Conservation (phyloP, 35 echinoderm and acorn worm species). For the Ophioderma brevispina region DNA sequence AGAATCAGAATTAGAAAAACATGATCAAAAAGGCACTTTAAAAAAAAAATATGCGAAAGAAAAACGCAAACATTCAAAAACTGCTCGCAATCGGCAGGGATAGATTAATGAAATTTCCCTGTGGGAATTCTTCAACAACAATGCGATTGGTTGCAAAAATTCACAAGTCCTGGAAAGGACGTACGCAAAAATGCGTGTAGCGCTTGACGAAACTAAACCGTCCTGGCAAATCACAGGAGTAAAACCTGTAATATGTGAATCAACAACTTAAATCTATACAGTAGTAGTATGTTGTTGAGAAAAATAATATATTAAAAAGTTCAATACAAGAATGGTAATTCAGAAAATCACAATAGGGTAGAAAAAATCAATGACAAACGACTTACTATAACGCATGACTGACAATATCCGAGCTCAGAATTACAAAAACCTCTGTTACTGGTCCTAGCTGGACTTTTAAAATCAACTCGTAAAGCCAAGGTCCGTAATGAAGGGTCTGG, state of each 20-base stretch:
- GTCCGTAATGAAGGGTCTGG: not conserved
- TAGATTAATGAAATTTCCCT: too few relatives aligned
- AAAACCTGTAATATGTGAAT: too few relatives aligned
- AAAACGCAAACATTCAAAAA: too few relatives aligned
- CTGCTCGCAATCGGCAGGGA: too few relatives aligned
- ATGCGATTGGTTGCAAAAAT: not conserved
- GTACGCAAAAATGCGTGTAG: not conserved
- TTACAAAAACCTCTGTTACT: slow-evolving; percentile 21
- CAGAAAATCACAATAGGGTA: not conserved
- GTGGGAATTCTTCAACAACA: not conserved
- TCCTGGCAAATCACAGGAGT: too few relatives aligned
- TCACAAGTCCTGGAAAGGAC: not conserved
- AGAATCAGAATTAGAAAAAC: too few relatives aligned
- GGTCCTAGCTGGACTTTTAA: not conserved
- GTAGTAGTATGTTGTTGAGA: too few relatives aligned
- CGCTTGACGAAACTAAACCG: too few relatives aligned
- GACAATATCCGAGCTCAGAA: slow-evolving; percentile 25
- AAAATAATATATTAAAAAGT: too few relatives aligned
- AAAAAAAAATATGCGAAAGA: too few relatives aligned
- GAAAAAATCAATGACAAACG: not conserved
- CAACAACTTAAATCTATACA: too few relatives aligned
- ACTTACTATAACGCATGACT: not conserved
- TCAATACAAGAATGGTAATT: slow-evolving; percentile 15
- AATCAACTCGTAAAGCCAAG: slow-evolving; percentile 19
- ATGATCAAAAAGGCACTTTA: too few relatives aligned